These are phyloP conservation scores for Holacanthella duospinosa DNA, from an alignment of 2,888 invertebrate species.

Conservation along the genomic window DNA sequence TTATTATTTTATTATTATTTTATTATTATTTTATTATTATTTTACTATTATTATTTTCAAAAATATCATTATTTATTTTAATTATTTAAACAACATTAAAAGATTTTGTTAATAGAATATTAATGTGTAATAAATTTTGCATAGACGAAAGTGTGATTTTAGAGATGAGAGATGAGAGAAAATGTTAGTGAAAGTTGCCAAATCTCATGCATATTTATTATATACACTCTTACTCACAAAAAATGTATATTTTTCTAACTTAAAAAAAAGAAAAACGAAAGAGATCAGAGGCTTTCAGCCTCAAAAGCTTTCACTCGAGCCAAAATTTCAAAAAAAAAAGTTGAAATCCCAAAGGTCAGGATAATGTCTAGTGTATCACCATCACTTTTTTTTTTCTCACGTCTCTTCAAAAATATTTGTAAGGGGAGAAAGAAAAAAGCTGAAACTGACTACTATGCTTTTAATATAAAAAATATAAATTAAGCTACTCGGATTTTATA, in stretches of 20 bases:
- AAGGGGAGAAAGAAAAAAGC: background rate
- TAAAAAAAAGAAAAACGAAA: background rate
- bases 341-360: conserved; percentile 3
- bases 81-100: too few species aligned
- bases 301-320: background rate
- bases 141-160: too few species aligned
- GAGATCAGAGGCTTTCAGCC: background rate
- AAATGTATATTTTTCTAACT: background rate
- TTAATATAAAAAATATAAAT: conserved; percentile 1
- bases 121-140: too few species aligned
- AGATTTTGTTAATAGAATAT: too few species aligned
- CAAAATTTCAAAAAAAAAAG: background rate
- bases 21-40: too few species aligned
- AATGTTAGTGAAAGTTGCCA: too few species aligned
- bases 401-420: background rate
- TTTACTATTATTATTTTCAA: too few species aligned
- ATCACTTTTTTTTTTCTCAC: background rate
- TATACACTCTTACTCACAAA: background rate
- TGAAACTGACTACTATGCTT: background rate
- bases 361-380: background rate
- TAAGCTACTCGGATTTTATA: background rate
- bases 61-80: too few species aligned
- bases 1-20: too few species aligned
- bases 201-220: conserved; percentile 2
- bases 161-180: too few species aligned